Conservation (phyloP, 2,113 vertebrate species). For the Cettia cetti region DNA sequence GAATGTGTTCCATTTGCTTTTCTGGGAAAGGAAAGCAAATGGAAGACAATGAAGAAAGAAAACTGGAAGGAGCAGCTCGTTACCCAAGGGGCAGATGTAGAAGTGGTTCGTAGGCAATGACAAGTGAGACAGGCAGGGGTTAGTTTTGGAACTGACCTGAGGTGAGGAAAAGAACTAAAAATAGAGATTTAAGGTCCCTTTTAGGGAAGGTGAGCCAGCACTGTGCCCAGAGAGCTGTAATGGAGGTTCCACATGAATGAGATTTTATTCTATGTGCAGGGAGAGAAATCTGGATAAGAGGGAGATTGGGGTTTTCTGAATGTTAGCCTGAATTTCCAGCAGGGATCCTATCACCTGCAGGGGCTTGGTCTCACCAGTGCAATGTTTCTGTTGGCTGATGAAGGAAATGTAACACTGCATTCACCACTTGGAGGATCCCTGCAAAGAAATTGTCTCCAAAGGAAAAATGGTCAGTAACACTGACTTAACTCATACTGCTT, state of each 20-base stretch:
- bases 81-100: background rate
- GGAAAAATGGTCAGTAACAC: background rate
- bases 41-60: background rate
- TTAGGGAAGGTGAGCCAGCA: background rate
- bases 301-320: background rate
- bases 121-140: background rate
- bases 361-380: background rate
- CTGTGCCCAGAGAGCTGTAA: background rate
- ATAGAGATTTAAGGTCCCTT: background rate
- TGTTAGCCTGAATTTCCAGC: background rate
- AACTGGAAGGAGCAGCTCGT: background rate
- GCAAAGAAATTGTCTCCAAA: background rate
- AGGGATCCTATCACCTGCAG: background rate
- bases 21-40: background rate
- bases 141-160: background rate
- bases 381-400: constrained; percentile 2
- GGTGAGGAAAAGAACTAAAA: background rate
- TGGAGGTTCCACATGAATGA: background rate
- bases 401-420: background rate
- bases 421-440: background rate
- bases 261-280: background rate
- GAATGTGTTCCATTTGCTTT: background rate
- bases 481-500: background rate
- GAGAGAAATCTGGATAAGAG: background rate
- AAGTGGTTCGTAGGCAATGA: background rate